Conservation (phyloP, 2,113 vertebrate genomes). For the Cricetomys ansorgei region DNA sequence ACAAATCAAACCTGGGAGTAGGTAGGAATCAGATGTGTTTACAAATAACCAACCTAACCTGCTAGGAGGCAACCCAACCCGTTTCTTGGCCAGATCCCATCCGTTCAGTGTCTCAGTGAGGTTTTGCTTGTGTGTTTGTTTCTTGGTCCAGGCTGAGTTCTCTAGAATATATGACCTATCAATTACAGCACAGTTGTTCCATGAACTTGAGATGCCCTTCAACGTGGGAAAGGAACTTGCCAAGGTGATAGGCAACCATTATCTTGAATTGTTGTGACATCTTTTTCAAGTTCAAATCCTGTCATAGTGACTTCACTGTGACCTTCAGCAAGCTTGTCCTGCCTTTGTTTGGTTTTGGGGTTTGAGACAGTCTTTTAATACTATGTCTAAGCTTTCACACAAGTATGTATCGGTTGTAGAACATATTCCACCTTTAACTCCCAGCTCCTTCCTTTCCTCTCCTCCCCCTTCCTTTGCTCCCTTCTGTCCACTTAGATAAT, state of each 20-base stretch:
- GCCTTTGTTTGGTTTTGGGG: background rate
- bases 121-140: too few relatives aligned
- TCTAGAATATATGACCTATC: background rate
- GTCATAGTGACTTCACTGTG: background rate
- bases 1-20: background rate
- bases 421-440: background rate
- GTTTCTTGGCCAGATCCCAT: background rate
- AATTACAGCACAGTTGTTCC: background rate
- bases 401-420: background rate
- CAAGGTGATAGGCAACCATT: accelerated
- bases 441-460: background rate
- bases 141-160: background rate
- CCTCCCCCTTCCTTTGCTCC: background rate
- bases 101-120: background rate
- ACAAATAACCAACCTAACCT: accelerated
- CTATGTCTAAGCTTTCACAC: background rate
- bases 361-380: background rate
- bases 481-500: background rate
- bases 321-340: background rate
- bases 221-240: too few relatives aligned
- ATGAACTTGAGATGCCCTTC: background rate
- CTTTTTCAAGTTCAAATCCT: background rate
- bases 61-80: background rate
- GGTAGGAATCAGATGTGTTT: background rate
- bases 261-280: background rate